phyloP scores from a whole-genome alignment of 2,888 invertebrate species.

The Caprella mutica region DNA sequence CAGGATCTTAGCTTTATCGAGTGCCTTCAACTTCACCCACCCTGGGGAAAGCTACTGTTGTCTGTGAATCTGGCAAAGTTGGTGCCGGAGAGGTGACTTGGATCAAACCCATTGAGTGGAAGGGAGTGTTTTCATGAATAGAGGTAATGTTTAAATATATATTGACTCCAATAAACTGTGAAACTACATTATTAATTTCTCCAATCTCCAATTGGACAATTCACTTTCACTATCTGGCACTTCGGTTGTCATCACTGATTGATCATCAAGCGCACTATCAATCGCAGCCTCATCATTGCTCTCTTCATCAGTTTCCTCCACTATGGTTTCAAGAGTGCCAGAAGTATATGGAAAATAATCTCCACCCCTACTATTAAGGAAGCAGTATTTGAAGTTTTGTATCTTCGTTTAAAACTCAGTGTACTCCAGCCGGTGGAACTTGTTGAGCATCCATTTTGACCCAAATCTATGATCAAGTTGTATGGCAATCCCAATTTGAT shows the following conservation, averaged over 20 bases:
- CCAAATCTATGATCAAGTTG: slow-evolving; percentile 16
- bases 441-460: slow-evolving; percentile 13
- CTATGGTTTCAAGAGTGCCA: slow-evolving; percentile 13
- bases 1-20: slow-evolving; percentile 2
- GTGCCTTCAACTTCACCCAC: slow-evolving; percentile 15
- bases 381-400: slow-evolving; percentile 6
- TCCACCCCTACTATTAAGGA: slow-evolving; percentile 8
- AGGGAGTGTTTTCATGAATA: slow-evolving; percentile 5
- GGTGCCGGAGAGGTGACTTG: slow-evolving; percentile 13
- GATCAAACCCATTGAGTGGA: slow-evolving; percentile 10
- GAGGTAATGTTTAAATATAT: slow-evolving; percentile 7
- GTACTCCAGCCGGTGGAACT: slow-evolving; percentile 7
- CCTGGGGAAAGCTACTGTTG: slow-evolving; percentile 11
- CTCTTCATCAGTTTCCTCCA: slow-evolving; percentile 13
- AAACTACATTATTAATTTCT: not conserved
- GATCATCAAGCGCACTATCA: slow-evolving; percentile 10
- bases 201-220: slow-evolving; percentile 13
- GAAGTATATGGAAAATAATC: slow-evolving; percentile 6
- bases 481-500: slow-evolving; percentile 13
- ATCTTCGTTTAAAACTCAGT: not conserved
- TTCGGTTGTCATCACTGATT: slow-evolving; percentile 3
- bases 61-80: slow-evolving; percentile 6
- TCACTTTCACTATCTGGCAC: not conserved
- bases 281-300: slow-evolving; percentile 9
- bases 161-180: slow-evolving; percentile 13